Evolutionary conservation across 2,888 invertebrate genomes (phyloP), one percentile per base, ranked within the genome.

Genomic region (Leucania comma): DNA sequence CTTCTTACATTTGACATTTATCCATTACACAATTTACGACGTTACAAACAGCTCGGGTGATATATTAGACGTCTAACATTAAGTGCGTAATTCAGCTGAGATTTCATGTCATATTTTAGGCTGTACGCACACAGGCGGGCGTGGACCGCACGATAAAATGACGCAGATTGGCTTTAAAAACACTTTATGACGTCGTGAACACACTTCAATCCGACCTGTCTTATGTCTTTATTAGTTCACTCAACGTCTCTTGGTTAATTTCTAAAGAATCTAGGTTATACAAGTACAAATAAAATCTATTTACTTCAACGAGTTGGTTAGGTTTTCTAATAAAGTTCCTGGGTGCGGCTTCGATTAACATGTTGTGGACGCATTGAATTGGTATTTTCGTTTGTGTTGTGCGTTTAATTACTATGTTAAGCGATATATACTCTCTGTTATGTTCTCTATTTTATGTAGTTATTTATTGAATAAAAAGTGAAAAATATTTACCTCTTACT

Each of bases 101-200:
- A 79, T 84, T 86, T 82, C 63, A 48, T 60, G 66, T 78, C 72
- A 78, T 82, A 84, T 84, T 86, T 84, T 74, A 83, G 64, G 68
- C 22, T 81, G 63, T 73, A 80, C 76, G 57, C 68, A 75, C 82
- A 80, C 83, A 76, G 74, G 70, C 83, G 78, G 84, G 84, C 81
- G 84, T 61, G 73, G 86, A 84, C 80, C 83, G 82, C 70, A 83
- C 83, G 80, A 87, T 89, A 87, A 88, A 88, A 78, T 82, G 78
- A 68, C 80, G 84, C 81, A 85, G 86, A 89, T 90, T 89, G 89
- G 81, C 87, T 80, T 88, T 90, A 85, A 87, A 86, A 83, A 84
- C 86, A 82, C 79, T 89, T 87, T 85, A 87, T 81, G 84, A 80
- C 80, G 82, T 85, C 85, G 73, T 86, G 85, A 88, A 88, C 82